Evolutionary conservation across 2,797 vertebrate genomes (phyloP).

Genomic region (Hydrophis major): DNA sequence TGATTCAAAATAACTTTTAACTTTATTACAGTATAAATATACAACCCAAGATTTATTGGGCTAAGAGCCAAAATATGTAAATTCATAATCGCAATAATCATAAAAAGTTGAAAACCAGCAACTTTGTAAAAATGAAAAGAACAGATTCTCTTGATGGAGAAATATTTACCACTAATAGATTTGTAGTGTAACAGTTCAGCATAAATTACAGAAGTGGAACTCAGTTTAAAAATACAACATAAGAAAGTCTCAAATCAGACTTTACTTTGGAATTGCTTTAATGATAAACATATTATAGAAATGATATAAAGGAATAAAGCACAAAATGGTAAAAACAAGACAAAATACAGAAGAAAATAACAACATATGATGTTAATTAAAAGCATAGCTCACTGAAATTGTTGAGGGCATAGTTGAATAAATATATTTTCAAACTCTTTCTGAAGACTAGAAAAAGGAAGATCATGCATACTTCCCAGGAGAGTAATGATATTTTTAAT

Average conservation of each 20-base stretch:
- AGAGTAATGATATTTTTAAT: not conserved
- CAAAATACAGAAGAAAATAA: not conserved
- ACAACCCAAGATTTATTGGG: not conserved
- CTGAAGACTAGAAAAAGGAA: not conserved
- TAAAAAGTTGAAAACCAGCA: not conserved
- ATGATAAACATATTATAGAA: not conserved
- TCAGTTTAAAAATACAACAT: not conserved
- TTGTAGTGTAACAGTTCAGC: not conserved
- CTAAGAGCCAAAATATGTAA: not conserved
- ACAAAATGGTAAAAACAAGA: not conserved
- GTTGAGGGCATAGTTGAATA: not conserved
- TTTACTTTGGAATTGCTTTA: not conserved
- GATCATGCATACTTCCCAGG: not conserved
- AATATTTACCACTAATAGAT: not conserved
- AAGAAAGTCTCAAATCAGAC: not conserved
- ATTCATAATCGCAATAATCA: not conserved
- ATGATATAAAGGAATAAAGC: not conserved
- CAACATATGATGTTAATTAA: not conserved
- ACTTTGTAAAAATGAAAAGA: not conserved
- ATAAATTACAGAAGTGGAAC: not conserved
- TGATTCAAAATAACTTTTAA: not conserved
- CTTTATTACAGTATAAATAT: not conserved
- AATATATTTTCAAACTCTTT: not conserved
- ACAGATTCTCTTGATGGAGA: not conserved
- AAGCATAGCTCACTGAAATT: not conserved